Base-by-base conservation (phyloP, 2,113 vertebrate genomes). In the Macquaria australasica region DNA sequence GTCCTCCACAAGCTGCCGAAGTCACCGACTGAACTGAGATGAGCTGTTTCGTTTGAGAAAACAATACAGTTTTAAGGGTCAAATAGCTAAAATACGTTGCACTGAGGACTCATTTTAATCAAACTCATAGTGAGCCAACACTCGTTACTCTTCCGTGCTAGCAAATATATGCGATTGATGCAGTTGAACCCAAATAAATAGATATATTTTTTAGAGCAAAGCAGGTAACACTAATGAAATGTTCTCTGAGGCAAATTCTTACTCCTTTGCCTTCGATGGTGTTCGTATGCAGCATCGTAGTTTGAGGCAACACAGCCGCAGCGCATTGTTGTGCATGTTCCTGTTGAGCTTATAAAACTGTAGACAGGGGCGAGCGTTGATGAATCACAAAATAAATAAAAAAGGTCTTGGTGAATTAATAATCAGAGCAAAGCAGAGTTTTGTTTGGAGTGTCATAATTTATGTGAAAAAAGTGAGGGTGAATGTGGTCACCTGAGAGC, bases 11-110 rank as follows among this genome's bases (percentile, higher is more conserved):
- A 80, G 66, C 75, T 50, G 45, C 58, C 59, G 60, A 73, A 75
- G 68, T 90, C 88, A 88, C 81, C 43, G 37, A 84, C 74, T 81
- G 66, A 82, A 63, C 74, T 58, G 68, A 72, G 43, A 81, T 69
- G 6, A 78, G 18, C 23, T 0, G 20, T 25, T 70, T 83, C 10
- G 39, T 11, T 53, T 84, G 8, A n/a, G 3, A 59, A 45, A 60
- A 67, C 51, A 23, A 20, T 18, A 6, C 10, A 25, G 37, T 55
- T 64, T 58, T 25, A 25, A 50, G 20, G 69, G 6, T 20, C 14
- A n/a, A 59, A 37, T 62, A 18, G 20, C 10, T 31, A 6, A 45
- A 20, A 60, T 20, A 60, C 15, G 37, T 68, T 75, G 43, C 60
- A 55, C 37, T 34, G 10, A 79, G 18, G 62, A 74, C 34, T 53